phyloP scores from a whole-genome alignment of 2,888 invertebrate genomes.

The Eupsilia transversa region DNA sequence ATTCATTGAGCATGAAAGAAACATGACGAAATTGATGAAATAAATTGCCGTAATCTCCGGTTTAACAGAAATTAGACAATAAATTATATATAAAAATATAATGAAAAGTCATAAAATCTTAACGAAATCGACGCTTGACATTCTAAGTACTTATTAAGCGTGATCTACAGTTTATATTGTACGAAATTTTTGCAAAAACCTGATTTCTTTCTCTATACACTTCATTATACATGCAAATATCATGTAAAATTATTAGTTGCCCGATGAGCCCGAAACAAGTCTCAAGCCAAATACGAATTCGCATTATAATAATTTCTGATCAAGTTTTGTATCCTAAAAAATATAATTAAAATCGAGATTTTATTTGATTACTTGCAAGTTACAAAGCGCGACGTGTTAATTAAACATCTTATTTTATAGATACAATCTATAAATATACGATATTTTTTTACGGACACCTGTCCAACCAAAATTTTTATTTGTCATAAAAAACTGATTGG shows the following conservation, averaged over 20 bases:
- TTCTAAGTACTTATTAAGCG: constrained; percentile 36
- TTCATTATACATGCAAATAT: constrained; percentile 71
- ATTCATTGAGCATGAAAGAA: constrained; percentile 44
- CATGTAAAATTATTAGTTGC: constrained; percentile 69
- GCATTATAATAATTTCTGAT: constrained; percentile 57
- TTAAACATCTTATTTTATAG: constrained; percentile 62
- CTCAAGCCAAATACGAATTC: constrained; percentile 39
- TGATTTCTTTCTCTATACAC: constrained; percentile 68
- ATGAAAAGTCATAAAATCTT: constrained; percentile 52
- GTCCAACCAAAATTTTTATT: constrained; percentile 43
- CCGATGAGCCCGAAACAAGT: constrained; percentile 59
- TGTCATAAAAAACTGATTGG: constrained; percentile 56
- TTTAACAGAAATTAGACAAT: constrained; percentile 39
- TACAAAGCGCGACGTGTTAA: constrained; percentile 60
- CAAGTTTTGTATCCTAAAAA: constrained; percentile 53
- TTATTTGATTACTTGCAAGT: constrained; percentile 49
- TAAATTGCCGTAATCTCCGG: constrained; percentile 45
- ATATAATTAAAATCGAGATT: constrained; percentile 59
- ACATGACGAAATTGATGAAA: constrained; percentile 39
- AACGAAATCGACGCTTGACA: constrained; percentile 54
- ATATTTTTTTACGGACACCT: constrained; percentile 63
- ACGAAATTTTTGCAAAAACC: constrained; percentile 62
- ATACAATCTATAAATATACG: constrained; percentile 49
- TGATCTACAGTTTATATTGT: constrained; percentile 50
- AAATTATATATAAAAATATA: constrained; percentile 42